These are phyloP conservation scores for Stichopus chloronotus DNA, from an alignment of 35 echinoderm and acorn worm species.

Conservation along the genomic window DNA sequence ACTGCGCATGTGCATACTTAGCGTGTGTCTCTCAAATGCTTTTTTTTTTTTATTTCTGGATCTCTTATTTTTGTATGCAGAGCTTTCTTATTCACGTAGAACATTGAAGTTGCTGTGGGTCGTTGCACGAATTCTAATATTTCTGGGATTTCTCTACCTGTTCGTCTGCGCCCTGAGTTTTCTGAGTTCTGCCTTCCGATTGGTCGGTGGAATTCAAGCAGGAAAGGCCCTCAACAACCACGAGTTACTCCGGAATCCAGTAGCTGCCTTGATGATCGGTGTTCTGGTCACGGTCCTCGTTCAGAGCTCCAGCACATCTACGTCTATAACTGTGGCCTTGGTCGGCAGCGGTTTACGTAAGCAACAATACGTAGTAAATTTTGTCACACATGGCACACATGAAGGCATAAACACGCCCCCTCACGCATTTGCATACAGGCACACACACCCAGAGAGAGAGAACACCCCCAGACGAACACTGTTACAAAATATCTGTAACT, in stretches of 20 bases:
- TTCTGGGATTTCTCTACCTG: constrained; percentile 77
- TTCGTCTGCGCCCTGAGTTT: constrained; percentile 94
- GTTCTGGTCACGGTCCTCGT: constrained; percentile 86
- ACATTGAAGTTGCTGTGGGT: constrained; percentile 14
- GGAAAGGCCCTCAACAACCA: constrained; percentile 76
- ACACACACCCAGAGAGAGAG: too few species aligned
- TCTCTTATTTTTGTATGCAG: constrained; percentile 34
- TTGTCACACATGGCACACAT: too few species aligned
- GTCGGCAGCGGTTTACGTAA: constrained; percentile 63
- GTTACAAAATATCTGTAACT: too few species aligned
- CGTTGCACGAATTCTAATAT: constrained; percentile 31
- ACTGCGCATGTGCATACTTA: too few species aligned
- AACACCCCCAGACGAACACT: too few species aligned
- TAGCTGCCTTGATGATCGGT: constrained; percentile 87
- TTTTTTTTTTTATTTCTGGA: constrained; percentile 54
- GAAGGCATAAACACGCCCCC: too few species aligned
- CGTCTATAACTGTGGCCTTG: constrained; percentile 86
- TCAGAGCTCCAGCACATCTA: constrained; percentile 91
- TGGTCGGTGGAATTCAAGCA: constrained; percentile 73
- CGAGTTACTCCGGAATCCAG: constrained; percentile 72
- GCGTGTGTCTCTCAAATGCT: too few species aligned
- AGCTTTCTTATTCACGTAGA: not conserved
- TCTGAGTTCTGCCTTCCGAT: constrained; percentile 83
- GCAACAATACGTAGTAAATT: not conserved
- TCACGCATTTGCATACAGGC: too few species aligned